Conservation (phyloP, 2,797 vertebrate species). For the Esox masquinongy region DNA sequence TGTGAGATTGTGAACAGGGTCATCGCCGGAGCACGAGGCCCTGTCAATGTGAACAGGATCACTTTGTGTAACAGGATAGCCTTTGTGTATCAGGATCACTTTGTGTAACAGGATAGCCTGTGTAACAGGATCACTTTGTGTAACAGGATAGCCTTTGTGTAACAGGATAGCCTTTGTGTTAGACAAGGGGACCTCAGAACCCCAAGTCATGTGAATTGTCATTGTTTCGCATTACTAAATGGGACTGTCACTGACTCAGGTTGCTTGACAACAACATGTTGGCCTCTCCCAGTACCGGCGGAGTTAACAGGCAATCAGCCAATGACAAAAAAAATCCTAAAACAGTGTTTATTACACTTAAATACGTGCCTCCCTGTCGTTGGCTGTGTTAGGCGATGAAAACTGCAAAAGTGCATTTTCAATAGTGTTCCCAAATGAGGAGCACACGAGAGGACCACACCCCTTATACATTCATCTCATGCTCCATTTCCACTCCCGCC, state of each 20-base stretch:
- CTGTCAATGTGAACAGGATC: constrained; percentile 49
- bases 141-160: constrained; percentile 10
- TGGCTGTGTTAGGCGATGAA: constrained; percentile 30
- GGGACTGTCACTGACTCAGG: constrained; percentile 48
- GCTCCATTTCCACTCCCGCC: constrained; percentile 42
- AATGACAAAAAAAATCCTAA: constrained; percentile 36
- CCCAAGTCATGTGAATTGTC: constrained; percentile 65
- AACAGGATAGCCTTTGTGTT: constrained; percentile 61
- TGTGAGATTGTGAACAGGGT: constrained; percentile 13
- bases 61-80: constrained; percentile 51
- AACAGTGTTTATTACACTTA: constrained; percentile 16
- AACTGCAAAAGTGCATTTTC: constrained; percentile 27
- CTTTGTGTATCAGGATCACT: constrained; percentile 5
- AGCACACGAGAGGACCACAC: constrained; percentile 56
- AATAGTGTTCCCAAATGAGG: constrained; percentile 48
- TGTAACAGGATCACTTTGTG: background rate
- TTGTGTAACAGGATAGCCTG: constrained; percentile 50
- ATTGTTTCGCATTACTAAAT: constrained; percentile 52
- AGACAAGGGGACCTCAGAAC: constrained; percentile 28
- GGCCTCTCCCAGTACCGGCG: constrained; percentile 44
- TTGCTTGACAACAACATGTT: constrained; percentile 40
- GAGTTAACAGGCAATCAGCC: constrained; percentile 29
- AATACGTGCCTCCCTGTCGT: constrained; percentile 29
- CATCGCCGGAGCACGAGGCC: constrained; percentile 38
- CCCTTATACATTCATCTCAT: constrained; percentile 35